A percentile compares a stretch with the other conserved stretches of the same genome.
These are phyloP conservation scores for Gymnarchus niloticus DNA, from an alignment of 2,113 vertebrate species.

Conservation along the genomic window DNA sequence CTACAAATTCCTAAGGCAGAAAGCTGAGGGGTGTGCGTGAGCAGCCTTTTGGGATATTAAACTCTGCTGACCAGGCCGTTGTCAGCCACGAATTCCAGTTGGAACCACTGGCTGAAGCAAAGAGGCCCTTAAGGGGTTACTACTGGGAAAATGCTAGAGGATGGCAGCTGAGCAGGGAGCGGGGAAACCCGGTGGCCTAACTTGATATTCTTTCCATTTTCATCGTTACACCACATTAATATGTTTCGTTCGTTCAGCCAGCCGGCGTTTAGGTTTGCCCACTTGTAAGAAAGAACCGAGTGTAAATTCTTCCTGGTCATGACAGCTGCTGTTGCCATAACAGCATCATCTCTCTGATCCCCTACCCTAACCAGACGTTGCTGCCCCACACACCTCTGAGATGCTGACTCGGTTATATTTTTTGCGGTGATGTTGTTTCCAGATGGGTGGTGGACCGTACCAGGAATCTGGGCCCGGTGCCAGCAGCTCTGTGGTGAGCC, in stretches of 20 bases:
- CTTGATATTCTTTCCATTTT: not conserved
- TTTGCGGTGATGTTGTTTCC: not conserved
- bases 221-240: not conserved
- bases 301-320: not conserved
- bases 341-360: not conserved
- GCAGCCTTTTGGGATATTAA: not conserved
- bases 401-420: not conserved
- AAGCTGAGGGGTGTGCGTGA: not conserved
- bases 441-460: conserved; percentile 1
- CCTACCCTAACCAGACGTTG: not conserved
- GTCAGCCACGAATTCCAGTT: not conserved
- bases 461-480: conserved; percentile 16
- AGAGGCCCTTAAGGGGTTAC: not conserved
- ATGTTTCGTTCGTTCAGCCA: too few species aligned
- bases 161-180: not conserved
- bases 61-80: not conserved
- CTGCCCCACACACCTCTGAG: not conserved
- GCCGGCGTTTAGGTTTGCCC: too few species aligned
- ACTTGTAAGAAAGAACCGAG: too few species aligned
- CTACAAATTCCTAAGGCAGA: not conserved
- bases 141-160: too few species aligned
- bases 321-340: not conserved
- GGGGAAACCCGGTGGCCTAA: not conserved
- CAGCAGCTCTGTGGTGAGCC: not conserved
- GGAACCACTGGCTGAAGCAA: not conserved